phyloP scores from a whole-genome alignment of 1,140 invertebrate species.

The Tetramorium alpestre region DNA sequence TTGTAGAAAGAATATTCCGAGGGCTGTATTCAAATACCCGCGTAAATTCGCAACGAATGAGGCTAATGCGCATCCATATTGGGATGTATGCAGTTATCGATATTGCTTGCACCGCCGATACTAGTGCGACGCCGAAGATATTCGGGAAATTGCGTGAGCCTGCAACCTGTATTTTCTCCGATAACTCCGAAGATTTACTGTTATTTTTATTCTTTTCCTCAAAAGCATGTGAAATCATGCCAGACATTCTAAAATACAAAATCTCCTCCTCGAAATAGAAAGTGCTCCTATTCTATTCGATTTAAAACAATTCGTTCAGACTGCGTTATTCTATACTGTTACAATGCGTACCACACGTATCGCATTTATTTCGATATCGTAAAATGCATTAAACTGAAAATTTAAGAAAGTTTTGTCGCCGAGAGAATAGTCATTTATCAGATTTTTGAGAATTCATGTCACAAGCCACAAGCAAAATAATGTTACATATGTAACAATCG shows the following conservation, averaged over 20 bases:
- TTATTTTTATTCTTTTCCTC: slow-evolving; percentile 33
- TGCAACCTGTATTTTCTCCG: slow-evolving; percentile 5
- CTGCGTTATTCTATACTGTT: too few species aligned
- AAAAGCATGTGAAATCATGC: neutral
- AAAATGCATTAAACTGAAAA: neutral
- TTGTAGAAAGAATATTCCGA: slow-evolving; percentile 11
- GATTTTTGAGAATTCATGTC: neutral
- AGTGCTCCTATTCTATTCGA: neutral
- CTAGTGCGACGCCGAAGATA: slow-evolving; percentile 23
- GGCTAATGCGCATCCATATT: slow-evolving; percentile 15
- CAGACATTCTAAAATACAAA: slow-evolving; percentile 5
- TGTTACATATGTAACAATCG: neutral
- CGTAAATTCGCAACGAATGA: slow-evolving; percentile 21
- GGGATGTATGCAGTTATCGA: slow-evolving; percentile 28
- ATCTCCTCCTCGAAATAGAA: neutral
- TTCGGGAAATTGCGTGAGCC: slow-evolving; percentile 42
- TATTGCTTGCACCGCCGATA: slow-evolving; percentile 12
- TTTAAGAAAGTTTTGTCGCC: neutral
- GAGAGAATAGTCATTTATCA: neutral
- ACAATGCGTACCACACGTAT: neutral
- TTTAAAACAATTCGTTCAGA: neutral
- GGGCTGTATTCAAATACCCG: neutral
- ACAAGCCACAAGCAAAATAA: neutral
- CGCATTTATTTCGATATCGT: neutral
- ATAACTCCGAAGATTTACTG: slow-evolving; percentile 28